These are phyloP conservation scores for Aethes cnicana DNA, from an alignment of 2,888 invertebrate species.

Conservation along the genomic window DNA sequence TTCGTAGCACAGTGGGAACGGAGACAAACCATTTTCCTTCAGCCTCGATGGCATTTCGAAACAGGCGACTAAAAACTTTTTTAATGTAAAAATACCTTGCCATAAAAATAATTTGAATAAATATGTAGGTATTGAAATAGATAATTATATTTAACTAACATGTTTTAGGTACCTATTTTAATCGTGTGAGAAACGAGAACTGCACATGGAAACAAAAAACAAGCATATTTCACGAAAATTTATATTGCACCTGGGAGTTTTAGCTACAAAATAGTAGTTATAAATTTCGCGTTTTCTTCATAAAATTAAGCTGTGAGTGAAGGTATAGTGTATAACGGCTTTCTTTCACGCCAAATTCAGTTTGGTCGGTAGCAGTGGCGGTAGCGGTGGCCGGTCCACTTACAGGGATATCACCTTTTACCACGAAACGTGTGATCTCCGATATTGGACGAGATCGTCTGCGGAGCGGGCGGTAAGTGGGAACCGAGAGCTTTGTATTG, in stretches of 20 bases:
- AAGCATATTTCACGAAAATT: not conserved
- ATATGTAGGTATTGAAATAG: no score
- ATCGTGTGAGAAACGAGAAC: no score
- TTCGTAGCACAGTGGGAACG: no score
- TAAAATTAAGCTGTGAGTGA: constrained; percentile 41
- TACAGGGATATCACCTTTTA: constrained; percentile 34
- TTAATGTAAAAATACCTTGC: no score
- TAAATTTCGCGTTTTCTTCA: constrained; percentile 23
- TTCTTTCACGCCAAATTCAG: constrained; percentile 50
- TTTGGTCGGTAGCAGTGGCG: constrained; percentile 36
- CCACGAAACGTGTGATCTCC: constrained; percentile 37
- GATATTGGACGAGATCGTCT: constrained; percentile 42
- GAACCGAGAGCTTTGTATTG: not conserved
- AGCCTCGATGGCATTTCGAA: no score
- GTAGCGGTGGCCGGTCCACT: not conserved
- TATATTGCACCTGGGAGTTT: not conserved
- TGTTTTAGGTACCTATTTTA: no score
- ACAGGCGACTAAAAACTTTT: no score
- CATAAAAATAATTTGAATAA: no score
- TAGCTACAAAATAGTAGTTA: constrained; percentile 15
- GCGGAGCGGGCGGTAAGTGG: constrained; percentile 13
- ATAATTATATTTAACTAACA: no score
- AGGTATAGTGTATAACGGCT: constrained; percentile 37
- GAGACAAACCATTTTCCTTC: no score
- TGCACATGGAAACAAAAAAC: no score